Conservation (phyloP, 2,888 invertebrate species). For the Perithous albicinctus region DNA sequence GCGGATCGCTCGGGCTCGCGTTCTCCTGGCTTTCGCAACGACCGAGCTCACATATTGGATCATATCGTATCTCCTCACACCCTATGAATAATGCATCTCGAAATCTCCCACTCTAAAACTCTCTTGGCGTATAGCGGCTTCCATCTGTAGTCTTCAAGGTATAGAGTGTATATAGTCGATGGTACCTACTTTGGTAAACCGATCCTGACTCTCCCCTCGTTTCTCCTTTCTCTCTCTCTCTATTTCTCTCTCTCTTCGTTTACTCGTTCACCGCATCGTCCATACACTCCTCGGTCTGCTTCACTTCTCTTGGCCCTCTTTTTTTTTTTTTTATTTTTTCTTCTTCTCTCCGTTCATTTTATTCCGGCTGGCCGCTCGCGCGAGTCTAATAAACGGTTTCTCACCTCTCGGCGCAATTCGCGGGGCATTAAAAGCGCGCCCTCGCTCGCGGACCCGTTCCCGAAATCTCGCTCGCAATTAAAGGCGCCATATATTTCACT, state of each 20-base stretch:
- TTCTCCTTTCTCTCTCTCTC: neutral
- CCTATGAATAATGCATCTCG: slow-evolving; percentile 84
- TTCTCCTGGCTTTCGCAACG: neutral
- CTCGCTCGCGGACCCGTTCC: slow-evolving; percentile 30
- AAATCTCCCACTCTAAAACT: slow-evolving; percentile 70
- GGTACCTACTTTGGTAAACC: slow-evolving; percentile 25
- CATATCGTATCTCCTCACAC: slow-evolving; percentile 84
- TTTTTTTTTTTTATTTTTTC: slow-evolving; percentile 22
- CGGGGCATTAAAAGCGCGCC: slow-evolving; percentile 33
- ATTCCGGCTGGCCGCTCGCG: slow-evolving; percentile 20
- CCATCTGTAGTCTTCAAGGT: slow-evolving; percentile 23
- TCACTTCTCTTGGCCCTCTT: slow-evolving; percentile 30
- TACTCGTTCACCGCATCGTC: slow-evolving; percentile 9
- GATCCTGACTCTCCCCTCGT: slow-evolving; percentile 8
- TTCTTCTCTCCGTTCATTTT: slow-evolving; percentile 64
- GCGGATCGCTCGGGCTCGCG: neutral
- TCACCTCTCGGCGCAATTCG: slow-evolving; percentile 59
- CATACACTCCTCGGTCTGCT: slow-evolving; percentile 9
- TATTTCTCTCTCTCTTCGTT: neutral
- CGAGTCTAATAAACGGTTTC: slow-evolving; percentile 59
- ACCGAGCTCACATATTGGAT: slow-evolving; percentile 83
- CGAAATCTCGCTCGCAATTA: slow-evolving; percentile 77
- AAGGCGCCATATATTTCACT: slow-evolving; percentile 82
- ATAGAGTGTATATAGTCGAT: slow-evolving; percentile 12
- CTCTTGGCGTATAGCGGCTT: slow-evolving; percentile 37